Evolutionary conservation across 1,140 invertebrate genomes (phyloP).

Genomic region (Ylistrum balloti): DNA sequence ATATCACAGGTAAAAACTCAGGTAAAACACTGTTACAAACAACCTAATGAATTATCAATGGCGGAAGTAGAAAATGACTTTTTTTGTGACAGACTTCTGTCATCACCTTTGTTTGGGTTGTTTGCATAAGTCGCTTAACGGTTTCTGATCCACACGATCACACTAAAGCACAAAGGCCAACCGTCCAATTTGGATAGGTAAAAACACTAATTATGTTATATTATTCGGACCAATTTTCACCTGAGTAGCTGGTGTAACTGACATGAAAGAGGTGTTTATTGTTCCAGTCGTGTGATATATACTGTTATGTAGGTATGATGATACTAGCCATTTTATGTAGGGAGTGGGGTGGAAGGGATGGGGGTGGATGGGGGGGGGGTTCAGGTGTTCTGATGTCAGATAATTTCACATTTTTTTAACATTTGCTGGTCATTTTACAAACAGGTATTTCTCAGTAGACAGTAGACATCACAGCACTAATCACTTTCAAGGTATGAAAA

Average conservation of each 20-base stretch:
- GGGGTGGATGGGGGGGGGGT: too few relatives aligned
- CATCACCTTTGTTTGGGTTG: background rate
- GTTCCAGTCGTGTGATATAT: too few relatives aligned
- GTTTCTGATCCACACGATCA: background rate
- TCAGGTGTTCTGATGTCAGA: too few relatives aligned
- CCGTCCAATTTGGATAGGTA: background rate
- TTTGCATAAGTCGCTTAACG: background rate
- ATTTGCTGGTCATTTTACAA: too few relatives aligned
- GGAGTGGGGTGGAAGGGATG: too few relatives aligned
- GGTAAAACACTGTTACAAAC: background rate
- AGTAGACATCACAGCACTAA: too few relatives aligned
- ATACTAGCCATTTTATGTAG: too few relatives aligned
- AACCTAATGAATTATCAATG: background rate
- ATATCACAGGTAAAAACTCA: background rate
- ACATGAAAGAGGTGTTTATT: background rate
- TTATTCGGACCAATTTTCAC: constrained; percentile 8
- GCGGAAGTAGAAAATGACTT: background rate
- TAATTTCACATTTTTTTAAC: too few relatives aligned
- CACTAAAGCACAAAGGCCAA: background rate
- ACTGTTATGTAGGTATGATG: too few relatives aligned
- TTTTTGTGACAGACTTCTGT: background rate
- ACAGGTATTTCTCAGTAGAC: too few relatives aligned
- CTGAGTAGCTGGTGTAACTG: background rate
- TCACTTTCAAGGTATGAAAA: too few relatives aligned
- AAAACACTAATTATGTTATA: background rate